Base-by-base conservation (phyloP, 53 echinoderm and acorn worm species). In the Pentamera pediparva region DNA sequence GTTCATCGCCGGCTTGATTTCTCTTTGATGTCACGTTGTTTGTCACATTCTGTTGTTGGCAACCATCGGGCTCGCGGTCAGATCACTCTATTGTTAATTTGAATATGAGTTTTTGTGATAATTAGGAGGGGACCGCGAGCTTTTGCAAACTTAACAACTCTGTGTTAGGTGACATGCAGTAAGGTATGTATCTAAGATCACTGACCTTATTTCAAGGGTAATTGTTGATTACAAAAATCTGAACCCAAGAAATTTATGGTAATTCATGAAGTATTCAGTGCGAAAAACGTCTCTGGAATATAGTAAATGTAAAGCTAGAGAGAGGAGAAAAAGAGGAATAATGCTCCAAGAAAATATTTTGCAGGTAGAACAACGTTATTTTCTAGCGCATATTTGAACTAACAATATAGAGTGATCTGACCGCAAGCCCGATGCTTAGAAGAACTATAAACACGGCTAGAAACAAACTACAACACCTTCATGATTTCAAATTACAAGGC, bases 41-140 rank as follows among this genome's bases (percentile, higher is more conserved):
- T 57, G 24, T 29, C 32, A 15, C 76, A 74, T 74, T 18, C 21
- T 4, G 76, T 75, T 30, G 33, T 22, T 39, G 22, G 39, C 12
- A 58, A 50, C 30, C 35, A 55, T 21, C 76, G 4, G 39, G 76
- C 25, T 21, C 39, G 32, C 24, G 35, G 17, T 56, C 76, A 4
- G n/a, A 74, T 57, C 75, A 74, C 57, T 74, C 57, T 34, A 56
- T 74, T 27, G 75, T 74, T 55, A 52, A 35, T 17, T 26, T 74
- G 25, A 9, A 52, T 35, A 15, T 74, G 37, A 35, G 57, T 19
- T 21, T 74, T 53, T n/a, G 24, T 52, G 57, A 74, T 31, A 32
- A 53, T 2, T 28, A 74, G 33, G 56, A 20, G 29, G 69, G 69
- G 20, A 11, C n/a, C n/a, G n/a, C 1, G 11, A 27, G 70, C 7